Conservation (phyloP, 2,888 invertebrate genomes). For the Heliconius cydno region DNA sequence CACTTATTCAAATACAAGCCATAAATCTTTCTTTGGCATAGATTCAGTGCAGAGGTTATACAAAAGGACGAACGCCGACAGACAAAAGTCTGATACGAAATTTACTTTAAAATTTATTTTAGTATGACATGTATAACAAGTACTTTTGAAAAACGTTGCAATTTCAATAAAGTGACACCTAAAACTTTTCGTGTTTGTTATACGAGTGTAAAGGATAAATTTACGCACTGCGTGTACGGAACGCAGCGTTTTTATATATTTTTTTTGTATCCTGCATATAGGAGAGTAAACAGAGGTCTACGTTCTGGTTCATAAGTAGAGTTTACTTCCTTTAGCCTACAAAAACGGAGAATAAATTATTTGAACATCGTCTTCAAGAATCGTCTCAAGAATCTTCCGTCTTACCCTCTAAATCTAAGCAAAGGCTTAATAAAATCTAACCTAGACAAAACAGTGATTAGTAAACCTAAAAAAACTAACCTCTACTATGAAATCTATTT, state of each 20-base stretch:
- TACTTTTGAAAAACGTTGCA: constrained; percentile 50
- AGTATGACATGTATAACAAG: constrained; percentile 35
- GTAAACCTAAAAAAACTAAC: no score
- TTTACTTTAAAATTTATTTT: constrained; percentile 45
- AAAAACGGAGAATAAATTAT: no score
- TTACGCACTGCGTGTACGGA: constrained; percentile 36
- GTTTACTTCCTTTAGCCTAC: no score
- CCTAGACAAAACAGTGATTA: no score
- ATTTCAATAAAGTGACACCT: constrained; percentile 51
- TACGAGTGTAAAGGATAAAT: constrained; percentile 46
- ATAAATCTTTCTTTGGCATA: constrained; percentile 45
- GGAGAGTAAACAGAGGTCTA: no score
- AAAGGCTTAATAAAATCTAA: no score
- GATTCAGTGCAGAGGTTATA: constrained; percentile 37
- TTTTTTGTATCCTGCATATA: neutral
- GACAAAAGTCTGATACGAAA: constrained; percentile 39
- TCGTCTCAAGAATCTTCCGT: no score
- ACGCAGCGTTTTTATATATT: constrained; percentile 37
- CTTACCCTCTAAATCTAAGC: no score
- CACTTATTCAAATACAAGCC: constrained; percentile 41
- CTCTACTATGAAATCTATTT: no score
- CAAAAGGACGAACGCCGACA: constrained; percentile 35
- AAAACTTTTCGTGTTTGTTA: constrained; percentile 48
- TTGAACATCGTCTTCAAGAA: no score
- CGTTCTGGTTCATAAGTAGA: no score